These are phyloP conservation scores for Podilymbus podiceps DNA, from an alignment of 2,113 vertebrate species.

Conservation along the genomic window DNA sequence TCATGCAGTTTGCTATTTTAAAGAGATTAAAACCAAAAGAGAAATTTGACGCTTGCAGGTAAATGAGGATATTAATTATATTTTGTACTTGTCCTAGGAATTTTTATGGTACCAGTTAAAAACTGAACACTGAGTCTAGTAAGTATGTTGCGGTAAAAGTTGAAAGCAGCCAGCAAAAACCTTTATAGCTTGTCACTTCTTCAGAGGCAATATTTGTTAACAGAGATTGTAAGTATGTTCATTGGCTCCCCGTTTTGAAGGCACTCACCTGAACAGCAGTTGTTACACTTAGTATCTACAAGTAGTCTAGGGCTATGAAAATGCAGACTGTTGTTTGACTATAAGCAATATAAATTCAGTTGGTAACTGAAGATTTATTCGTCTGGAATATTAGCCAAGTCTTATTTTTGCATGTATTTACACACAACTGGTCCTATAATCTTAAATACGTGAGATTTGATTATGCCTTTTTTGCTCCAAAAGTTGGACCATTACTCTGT, in stretches of 20 bases:
- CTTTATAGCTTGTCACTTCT: neutral
- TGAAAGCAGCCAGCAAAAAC: neutral
- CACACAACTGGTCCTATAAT: neutral
- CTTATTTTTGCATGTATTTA: neutral
- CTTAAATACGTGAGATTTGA: neutral
- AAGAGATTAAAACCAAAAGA: neutral
- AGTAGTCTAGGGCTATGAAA: neutral
- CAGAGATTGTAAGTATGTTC: neutral
- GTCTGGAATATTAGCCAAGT: neutral
- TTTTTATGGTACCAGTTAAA: neutral
- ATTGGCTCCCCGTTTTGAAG: neutral
- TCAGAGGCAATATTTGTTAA: neutral
- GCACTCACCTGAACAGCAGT: neutral
- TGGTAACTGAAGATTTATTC: neutral
- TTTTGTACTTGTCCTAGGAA: neutral
- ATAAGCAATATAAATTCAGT: neutral
- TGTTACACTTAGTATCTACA: neutral
- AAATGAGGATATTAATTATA: neutral
- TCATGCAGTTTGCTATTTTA: neutral
- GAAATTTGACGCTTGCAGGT: neutral
- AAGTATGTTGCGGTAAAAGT: neutral
- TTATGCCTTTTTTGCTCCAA: neutral
- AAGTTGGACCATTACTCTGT: neutral
- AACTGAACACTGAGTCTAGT: neutral
- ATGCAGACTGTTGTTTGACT: neutral